Evolutionary conservation across 2,797 vertebrate genomes (phyloP).

Genomic region (Serranus cabrilla): DNA sequence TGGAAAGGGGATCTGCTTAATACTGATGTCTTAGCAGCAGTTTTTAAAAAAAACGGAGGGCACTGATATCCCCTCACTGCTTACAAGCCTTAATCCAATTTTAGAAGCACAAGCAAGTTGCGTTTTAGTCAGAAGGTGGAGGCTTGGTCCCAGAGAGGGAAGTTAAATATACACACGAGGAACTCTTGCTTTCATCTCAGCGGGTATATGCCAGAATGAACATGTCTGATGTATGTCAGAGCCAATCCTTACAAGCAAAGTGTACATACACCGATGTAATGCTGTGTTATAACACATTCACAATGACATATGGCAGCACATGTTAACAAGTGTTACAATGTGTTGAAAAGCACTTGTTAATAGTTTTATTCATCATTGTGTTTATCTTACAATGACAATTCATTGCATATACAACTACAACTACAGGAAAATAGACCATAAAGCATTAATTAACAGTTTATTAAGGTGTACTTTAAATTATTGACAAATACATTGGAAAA

Average conservation of each 20-base stretch:
- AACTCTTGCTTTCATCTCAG: slow-evolving; percentile 47
- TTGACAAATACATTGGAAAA: neutral
- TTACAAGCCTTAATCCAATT: slow-evolving; percentile 84
- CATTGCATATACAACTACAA: too few relatives aligned
- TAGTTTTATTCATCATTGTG: too few relatives aligned
- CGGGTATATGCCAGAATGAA: slow-evolving; percentile 11
- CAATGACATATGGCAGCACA: neutral
- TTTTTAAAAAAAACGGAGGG: slow-evolving; percentile 80
- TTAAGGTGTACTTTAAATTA: neutral
- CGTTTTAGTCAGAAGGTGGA: slow-evolving; percentile 72
- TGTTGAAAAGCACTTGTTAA: neutral
- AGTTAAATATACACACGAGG: slow-evolving; percentile 66
- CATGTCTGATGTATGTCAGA: neutral
- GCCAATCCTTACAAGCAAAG: neutral
- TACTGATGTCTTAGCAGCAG: slow-evolving; percentile 83
- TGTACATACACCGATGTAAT: neutral
- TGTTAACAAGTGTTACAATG: neutral
- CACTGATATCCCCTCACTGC: slow-evolving; percentile 82
- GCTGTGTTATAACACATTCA: neutral
- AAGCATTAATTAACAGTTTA: neutral
- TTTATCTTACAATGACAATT: too few relatives aligned
- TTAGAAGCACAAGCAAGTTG: slow-evolving; percentile 79
- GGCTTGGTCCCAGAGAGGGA: slow-evolving; percentile 50
- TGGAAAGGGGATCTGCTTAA: slow-evolving; percentile 80
- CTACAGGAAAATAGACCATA: too few relatives aligned